These are phyloP conservation scores for Lithophane socia DNA, from an alignment of 2,888 invertebrate genomes.

Conservation along the genomic window DNA sequence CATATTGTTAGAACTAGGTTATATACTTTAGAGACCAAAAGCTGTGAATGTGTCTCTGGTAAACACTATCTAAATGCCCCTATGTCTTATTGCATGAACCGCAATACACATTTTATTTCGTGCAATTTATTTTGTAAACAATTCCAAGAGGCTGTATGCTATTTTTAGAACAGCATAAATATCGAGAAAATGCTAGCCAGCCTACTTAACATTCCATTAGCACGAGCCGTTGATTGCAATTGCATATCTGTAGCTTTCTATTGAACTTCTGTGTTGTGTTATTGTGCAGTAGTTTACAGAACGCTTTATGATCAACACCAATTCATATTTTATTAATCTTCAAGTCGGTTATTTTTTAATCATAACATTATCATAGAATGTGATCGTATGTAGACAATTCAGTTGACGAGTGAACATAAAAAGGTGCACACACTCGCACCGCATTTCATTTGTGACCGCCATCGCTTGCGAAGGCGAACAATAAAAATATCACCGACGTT, in stretches of 20 bases:
- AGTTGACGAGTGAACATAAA: slow-evolving; percentile 72
- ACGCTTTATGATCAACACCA: neutral
- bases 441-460: slow-evolving; percentile 79
- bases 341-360: slow-evolving; percentile 22
- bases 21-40: neutral
- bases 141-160: slow-evolving; percentile 35
- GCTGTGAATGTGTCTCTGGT: slow-evolving; percentile 8
- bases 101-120: slow-evolving; percentile 25
- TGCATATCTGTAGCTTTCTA: slow-evolving; percentile 50
- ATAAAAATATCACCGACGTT: slow-evolving; percentile 89
- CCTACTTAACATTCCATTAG: slow-evolving; percentile 52
- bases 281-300: neutral
- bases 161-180: slow-evolving; percentile 50
- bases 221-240: slow-evolving; percentile 48
- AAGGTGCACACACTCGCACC: slow-evolving; percentile 73
- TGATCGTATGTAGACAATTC: slow-evolving; percentile 67
- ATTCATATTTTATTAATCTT: slow-evolving; percentile 15
- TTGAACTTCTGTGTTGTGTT: slow-evolving; percentile 18
- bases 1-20: neutral
- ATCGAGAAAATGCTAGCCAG: slow-evolving; percentile 42
- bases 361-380: slow-evolving; percentile 53
- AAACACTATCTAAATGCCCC: slow-evolving; percentile 29
- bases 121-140: slow-evolving; percentile 45
- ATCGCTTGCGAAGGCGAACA: slow-evolving; percentile 83
- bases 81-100: slow-evolving; percentile 23